These are phyloP conservation scores for Chelon auratus DNA, from an alignment of 2,797 vertebrate species.

Conservation along the genomic window DNA sequence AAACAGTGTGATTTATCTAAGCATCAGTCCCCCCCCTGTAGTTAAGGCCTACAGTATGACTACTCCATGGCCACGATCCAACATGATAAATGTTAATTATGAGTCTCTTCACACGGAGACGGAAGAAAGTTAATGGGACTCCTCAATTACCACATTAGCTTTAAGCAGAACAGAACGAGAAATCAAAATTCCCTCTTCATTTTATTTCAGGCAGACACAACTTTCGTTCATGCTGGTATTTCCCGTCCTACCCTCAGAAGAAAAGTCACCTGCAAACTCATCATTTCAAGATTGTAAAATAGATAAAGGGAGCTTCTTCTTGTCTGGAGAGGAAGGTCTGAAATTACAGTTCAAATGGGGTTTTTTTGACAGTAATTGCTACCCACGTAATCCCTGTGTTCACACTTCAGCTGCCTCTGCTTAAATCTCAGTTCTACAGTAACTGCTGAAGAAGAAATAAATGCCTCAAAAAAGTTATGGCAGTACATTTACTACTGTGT, in stretches of 20 bases:
- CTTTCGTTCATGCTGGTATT: slow-evolving; percentile 56
- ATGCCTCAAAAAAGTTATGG: background rate
- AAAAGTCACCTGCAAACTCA: slow-evolving; percentile 62
- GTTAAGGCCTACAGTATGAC: slow-evolving; percentile 33
- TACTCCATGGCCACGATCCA: slow-evolving; percentile 42
- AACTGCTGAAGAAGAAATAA: slow-evolving; percentile 7
- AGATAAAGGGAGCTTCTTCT: slow-evolving; percentile 63
- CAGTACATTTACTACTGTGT: background rate
- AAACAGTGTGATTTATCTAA: slow-evolving; percentile 57
- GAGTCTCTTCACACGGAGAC: slow-evolving; percentile 27
- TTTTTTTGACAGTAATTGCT: slow-evolving; percentile 76
- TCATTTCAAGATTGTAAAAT: slow-evolving; percentile 69
- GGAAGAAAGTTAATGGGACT: slow-evolving; percentile 51
- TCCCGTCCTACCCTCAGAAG: slow-evolving; percentile 55
- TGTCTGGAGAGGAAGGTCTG: slow-evolving; percentile 68
- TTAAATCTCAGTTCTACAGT: slow-evolving; percentile 18
- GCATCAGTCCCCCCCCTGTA: slow-evolving; percentile 18
- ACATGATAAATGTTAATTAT: slow-evolving; percentile 59
- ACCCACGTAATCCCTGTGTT: slow-evolving; percentile 67
- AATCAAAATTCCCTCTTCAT: slow-evolving; percentile 43
- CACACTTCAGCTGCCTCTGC: slow-evolving; percentile 33
- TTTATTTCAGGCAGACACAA: slow-evolving; percentile 50
- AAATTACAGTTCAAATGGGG: slow-evolving; percentile 75
- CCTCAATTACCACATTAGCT: slow-evolving; percentile 57
- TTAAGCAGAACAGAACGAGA: slow-evolving; percentile 28